A percentile compares a stretch with the other conserved stretches of the same genome.
Conservation (phyloP, 2,797 vertebrate genomes). For the Malurus splendens region DNA sequence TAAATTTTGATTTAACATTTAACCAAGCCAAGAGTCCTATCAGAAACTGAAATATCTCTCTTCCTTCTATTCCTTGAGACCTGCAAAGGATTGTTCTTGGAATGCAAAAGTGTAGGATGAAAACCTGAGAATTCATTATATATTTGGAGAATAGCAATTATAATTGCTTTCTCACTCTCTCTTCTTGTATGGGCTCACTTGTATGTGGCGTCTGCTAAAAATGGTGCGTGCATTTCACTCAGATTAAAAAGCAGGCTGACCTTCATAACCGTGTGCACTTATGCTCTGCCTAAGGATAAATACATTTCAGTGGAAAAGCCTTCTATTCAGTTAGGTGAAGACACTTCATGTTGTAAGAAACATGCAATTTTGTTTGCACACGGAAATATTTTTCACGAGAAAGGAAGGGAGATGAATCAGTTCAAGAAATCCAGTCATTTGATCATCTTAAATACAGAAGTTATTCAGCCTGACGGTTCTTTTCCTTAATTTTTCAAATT, state of each 20-base stretch:
- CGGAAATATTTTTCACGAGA: background rate
- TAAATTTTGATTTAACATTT: background rate
- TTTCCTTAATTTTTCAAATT: background rate
- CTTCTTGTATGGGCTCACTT: constrained; percentile 22
- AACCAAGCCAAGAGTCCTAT: background rate
- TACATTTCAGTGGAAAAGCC: background rate
- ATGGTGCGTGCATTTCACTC: background rate
- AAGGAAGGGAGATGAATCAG: background rate
- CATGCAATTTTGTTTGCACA: background rate
- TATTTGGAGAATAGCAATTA: constrained; percentile 33
- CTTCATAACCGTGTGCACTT: constrained; percentile 6
- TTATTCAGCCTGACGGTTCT: background rate
- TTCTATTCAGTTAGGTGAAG: constrained; percentile 3
- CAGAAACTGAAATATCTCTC: background rate
- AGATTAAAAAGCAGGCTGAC: constrained; percentile 41
- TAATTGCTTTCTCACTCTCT: constrained; percentile 54
- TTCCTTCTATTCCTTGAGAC: background rate
- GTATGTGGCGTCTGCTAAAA: constrained; percentile 1
- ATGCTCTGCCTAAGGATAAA: constrained; percentile 8
- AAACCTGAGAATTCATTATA: constrained; percentile 15
- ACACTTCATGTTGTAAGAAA: background rate
- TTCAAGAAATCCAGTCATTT: background rate
- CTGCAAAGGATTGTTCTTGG: background rate
- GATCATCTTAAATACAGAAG: background rate
- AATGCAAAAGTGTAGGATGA: background rate